These are phyloP conservation scores for Craniophora ligustri DNA, from an alignment of 2,888 invertebrate genomes.

Conservation along the genomic window DNA sequence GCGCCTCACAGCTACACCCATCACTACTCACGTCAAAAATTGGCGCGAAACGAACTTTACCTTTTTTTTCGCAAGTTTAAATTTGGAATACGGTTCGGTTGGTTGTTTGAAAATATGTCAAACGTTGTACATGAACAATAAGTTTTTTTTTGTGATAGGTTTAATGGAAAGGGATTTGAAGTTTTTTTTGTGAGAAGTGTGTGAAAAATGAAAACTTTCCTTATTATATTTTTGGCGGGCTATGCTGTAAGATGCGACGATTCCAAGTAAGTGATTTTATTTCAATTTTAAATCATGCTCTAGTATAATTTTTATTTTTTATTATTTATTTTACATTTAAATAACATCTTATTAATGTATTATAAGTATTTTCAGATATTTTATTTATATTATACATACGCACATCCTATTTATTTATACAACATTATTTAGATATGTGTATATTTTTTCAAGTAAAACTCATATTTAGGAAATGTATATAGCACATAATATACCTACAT, in stretches of 20 bases:
- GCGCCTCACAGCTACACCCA: constrained; percentile 53
- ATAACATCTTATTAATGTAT: too few species aligned
- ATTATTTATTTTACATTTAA: too few species aligned
- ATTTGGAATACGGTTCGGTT: not conserved
- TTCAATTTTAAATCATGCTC: too few species aligned
- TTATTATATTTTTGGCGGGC: constrained; percentile 71
- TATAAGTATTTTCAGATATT: too few species aligned
- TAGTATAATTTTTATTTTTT: not conserved
- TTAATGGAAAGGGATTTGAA: constrained; percentile 16
- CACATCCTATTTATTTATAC: too few species aligned
- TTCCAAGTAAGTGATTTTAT: constrained; percentile 67
- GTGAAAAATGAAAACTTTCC: constrained; percentile 66
- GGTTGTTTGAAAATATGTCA: not conserved
- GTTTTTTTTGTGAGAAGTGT: constrained; percentile 38
- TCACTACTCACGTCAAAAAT: constrained; percentile 56
- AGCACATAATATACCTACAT: too few species aligned
- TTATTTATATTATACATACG: too few species aligned
- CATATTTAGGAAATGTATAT: too few species aligned
- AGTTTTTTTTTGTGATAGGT: constrained; percentile 1
- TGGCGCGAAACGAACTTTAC: constrained; percentile 58
- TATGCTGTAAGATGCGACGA: constrained; percentile 76
- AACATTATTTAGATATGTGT: too few species aligned
- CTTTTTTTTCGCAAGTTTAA: constrained; percentile 12
- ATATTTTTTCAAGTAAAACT: too few species aligned
- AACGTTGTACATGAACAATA: not conserved